Base-by-base conservation (phyloP, 2,888 invertebrate genomes). In the Kuschelorhynchus macadamiae region DNA sequence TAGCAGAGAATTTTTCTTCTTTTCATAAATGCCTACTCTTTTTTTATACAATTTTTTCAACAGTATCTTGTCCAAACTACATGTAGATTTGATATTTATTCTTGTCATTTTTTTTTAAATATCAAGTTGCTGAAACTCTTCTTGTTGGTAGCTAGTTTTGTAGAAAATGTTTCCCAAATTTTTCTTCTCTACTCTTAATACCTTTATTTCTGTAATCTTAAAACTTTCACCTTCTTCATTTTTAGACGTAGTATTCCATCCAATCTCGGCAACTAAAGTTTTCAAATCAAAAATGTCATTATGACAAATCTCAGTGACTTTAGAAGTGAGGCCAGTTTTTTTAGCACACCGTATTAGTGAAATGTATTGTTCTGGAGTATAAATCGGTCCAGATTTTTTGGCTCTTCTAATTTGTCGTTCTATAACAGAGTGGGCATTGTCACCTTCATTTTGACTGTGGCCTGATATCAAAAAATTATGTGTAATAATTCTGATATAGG, bases 381-480 rank as follows among this genome's bases (percentile, higher is more conserved):
- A 36, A 36, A 36, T 36, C 11, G 36, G 11, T 3, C 11, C 5
- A 8, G 36, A 36, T 36, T 36, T 11, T 36, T 36, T 36, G 7
- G n/a, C 36, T 36, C 11, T 36, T 4, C 36, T 36, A n/a, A 36
- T 36, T 11, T 36, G 36, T 3, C 36, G 11, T 36, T 36, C 36
- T 4, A 36, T 36, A 8, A 36, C 11, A 7, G 36, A 36, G 11
- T 11, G 11, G 11, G 36, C 11, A 36, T 36, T 36, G 36, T 11
- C n/a, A 12, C 36, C 36, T 36, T 36, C 36, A 36, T 7, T 36
- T 36, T 36, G 36, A 36, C 36, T 36, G 12, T 36, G 36, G 36
- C 36, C 36, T n/a, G 36, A 8, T 36, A 36, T 36, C 2, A 36
- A 11, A 12, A 36, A 36, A 8, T 36, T 36, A 11, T 36, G 11